Conservation (phyloP, 2,888 invertebrate genomes). For the Timema cristinae region DNA sequence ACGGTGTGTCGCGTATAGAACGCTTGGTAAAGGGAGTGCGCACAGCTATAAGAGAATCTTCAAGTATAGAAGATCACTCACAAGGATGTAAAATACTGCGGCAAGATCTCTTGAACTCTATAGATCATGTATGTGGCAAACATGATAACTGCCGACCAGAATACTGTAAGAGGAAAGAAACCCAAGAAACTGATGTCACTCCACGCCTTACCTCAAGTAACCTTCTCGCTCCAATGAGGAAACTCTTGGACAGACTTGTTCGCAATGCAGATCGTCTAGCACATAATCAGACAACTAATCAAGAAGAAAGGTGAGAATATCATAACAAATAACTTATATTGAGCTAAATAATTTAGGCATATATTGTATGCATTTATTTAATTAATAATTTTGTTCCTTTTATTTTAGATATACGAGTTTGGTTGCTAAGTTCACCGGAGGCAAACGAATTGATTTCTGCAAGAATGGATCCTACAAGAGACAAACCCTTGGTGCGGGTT, state of each 20-base stretch:
- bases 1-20: neutral
- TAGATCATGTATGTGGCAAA: neutral
- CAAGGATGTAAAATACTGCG: neutral
- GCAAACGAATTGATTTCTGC: neutral
- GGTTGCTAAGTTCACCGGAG: neutral
- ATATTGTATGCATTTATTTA: neutral
- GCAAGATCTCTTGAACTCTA: neutral
- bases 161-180: neutral
- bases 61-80: neutral
- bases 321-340: neutral
- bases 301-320: neutral
- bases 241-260: conserved; percentile 5
- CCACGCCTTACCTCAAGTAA: neutral
- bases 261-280: conserved; percentile 3
- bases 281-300: neutral
- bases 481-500: neutral
- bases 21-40: conserved; percentile 6
- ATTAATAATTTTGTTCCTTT: neutral
- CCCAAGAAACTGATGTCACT: neutral
- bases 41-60: neutral
- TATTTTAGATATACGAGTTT: conserved; percentile 3
- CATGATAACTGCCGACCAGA: neutral
- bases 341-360: too few relatives aligned
- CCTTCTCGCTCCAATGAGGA: neutral
- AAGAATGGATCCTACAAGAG: conserved; percentile 2